Percentiles rank a stretch among this genome's conserved stretches.
phyloP scores from a whole-genome alignment of 64 coral and sea anemone genomes.

The Hydrozoanthus tunicans region DNA sequence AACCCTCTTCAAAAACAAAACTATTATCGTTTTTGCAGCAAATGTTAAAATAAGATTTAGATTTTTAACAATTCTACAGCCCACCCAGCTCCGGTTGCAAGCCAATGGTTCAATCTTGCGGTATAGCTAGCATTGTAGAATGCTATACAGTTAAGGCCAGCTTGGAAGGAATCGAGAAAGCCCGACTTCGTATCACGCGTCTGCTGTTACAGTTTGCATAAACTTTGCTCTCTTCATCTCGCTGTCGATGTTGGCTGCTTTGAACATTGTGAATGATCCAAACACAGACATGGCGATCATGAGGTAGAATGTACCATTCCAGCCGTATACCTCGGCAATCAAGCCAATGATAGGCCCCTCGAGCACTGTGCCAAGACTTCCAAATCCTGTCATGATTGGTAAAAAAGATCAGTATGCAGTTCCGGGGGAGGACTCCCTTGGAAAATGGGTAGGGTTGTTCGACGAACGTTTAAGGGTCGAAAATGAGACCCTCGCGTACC shows the following conservation, averaged over 20 bases:
- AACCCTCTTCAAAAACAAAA: too few relatives aligned
- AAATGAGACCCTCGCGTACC: background rate
- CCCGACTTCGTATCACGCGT: constrained; percentile 22
- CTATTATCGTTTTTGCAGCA: too few relatives aligned
- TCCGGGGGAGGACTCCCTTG: too few relatives aligned
- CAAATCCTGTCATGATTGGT: constrained; percentile 72
- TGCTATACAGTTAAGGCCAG: too few relatives aligned
- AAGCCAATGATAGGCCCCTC: constrained; percentile 92
- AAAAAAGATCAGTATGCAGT: background rate
- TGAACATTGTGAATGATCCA: constrained; percentile 77
- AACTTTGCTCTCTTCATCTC: constrained; percentile 81
- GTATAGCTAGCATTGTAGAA: too few relatives aligned
- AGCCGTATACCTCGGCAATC: constrained; percentile 83
- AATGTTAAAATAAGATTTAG: too few relatives aligned
- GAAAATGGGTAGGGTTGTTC: too few relatives aligned
- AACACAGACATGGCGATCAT: constrained; percentile 85
- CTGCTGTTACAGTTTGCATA: constrained; percentile 57
- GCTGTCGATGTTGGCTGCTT: constrained; percentile 73
- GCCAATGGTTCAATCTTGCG: too few relatives aligned
- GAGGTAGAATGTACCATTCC: constrained; percentile 91
- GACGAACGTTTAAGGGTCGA: too few relatives aligned
- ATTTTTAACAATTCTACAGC: too few relatives aligned
- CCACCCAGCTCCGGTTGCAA: too few relatives aligned
- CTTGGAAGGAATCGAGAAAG: background rate
- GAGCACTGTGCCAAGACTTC: constrained; percentile 86